Conservation (phyloP, 2,888 invertebrate genomes). For the Oscheius myriophilus region DNA sequence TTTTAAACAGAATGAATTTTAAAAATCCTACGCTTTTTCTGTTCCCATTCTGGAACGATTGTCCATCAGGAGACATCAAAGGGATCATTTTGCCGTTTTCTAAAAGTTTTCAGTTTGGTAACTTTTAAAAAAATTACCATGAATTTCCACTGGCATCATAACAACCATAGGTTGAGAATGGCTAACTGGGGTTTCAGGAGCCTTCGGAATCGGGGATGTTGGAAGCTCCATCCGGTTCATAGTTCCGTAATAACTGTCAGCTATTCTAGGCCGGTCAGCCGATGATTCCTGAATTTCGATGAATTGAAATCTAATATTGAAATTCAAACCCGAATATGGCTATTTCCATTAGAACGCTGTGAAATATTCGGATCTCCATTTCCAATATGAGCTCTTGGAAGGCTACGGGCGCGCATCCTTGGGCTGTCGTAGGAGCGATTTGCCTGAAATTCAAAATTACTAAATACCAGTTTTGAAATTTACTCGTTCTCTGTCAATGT, state of each 20-base stretch:
- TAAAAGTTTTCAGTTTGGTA: constrained; percentile 2
- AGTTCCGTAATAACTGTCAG: not conserved
- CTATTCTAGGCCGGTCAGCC: constrained; percentile 16
- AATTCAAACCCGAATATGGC: constrained; percentile 9
- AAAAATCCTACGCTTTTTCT: constrained; percentile 18
- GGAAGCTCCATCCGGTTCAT: not conserved
- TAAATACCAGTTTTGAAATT: too few relatives aligned
- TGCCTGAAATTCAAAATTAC: not conserved
- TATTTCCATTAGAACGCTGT: constrained; percentile 23
- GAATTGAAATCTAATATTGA: not conserved
- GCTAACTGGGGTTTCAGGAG: constrained; percentile 12
- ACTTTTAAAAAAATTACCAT: constrained; percentile 24
- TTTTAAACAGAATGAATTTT: too few relatives aligned
- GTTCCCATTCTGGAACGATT: not conserved
- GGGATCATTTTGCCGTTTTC: constrained; percentile 45
- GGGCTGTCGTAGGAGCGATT: constrained; percentile 27
- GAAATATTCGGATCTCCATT: constrained; percentile 9
- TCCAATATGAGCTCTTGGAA: constrained; percentile 4
- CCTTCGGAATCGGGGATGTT: constrained; percentile 4
- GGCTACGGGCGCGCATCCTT: constrained; percentile 14
- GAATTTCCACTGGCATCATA: constrained; percentile 52
- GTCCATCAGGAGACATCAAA: constrained; percentile 13
- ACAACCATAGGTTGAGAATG: constrained; percentile 42
- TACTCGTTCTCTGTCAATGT: constrained; percentile 10
- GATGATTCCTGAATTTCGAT: constrained; percentile 11